phyloP scores from a whole-genome alignment of 64 coral and sea anemone genomes.

The Astreopora myriophthalma region DNA sequence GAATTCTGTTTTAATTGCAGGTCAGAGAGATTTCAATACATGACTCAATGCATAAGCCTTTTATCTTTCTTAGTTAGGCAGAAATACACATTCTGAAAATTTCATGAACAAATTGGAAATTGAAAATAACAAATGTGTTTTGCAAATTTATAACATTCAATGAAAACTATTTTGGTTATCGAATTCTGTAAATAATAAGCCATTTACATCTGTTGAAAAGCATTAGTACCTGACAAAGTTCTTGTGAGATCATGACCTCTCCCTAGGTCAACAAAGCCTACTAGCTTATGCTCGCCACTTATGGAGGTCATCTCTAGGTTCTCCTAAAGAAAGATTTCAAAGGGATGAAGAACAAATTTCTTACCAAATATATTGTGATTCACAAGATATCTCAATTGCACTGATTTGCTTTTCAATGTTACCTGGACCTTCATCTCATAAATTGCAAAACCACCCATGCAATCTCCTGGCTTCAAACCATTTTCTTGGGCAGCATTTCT shows the following conservation, averaged over 20 bases:
- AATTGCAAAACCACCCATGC: slow-evolving; percentile 9
- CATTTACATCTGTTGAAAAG: background rate
- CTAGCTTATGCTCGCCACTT: slow-evolving; percentile 55
- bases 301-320: slow-evolving; percentile 57
- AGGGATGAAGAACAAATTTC: too few species aligned
- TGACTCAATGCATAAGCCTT: too few species aligned
- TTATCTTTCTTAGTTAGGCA: too few species aligned
- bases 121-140: background rate
- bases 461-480: slow-evolving; percentile 12
- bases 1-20: background rate
- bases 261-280: slow-evolving; percentile 67
- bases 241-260: slow-evolving; percentile 30
- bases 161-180: background rate
- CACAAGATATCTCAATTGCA: background rate
- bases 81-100: background rate
- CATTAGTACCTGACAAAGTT: slow-evolving; percentile 13
- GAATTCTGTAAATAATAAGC: background rate
- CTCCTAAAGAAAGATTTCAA: background rate
- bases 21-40: background rate
- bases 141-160: background rate
- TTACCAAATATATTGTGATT: background rate
- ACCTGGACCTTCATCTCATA: slow-evolving; percentile 46
- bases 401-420: background rate
- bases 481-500: background rate
- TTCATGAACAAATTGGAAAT: background rate